phyloP scores from a whole-genome alignment of 53 echinoderm and acorn worm species.

The Mesocentrotus franciscanus region DNA sequence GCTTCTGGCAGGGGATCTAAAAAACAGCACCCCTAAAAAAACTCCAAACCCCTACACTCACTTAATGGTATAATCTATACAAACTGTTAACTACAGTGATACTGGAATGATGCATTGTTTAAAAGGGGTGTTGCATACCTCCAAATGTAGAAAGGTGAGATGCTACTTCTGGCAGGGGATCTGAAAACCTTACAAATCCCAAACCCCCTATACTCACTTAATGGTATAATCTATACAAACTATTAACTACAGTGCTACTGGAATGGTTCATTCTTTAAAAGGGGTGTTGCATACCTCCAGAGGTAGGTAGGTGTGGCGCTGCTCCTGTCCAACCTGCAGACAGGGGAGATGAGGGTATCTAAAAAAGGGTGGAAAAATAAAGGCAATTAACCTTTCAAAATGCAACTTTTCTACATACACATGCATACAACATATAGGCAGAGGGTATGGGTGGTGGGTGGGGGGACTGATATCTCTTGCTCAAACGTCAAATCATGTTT shows the following conservation, averaged over 20 bases:
- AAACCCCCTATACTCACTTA: background rate
- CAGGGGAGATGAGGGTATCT: constrained; percentile 98
- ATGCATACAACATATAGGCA: too few relatives aligned
- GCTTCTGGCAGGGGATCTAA: too few relatives aligned
- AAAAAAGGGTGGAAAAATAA: too few relatives aligned
- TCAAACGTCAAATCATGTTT: too few relatives aligned
- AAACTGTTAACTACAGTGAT: background rate
- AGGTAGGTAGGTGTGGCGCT: constrained; percentile 98
- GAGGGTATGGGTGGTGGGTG: too few relatives aligned
- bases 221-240: background rate
- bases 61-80: background rate
- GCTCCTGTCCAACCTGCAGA: constrained; percentile 99
- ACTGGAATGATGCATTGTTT: background rate
- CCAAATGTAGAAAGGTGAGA: constrained; percentile 93
- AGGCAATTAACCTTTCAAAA: too few relatives aligned
- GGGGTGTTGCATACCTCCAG: constrained; percentile 81
- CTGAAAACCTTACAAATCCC: too few relatives aligned
- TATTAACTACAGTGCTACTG: background rate
- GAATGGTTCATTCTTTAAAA: background rate
- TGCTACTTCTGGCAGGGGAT: constrained; percentile 79
- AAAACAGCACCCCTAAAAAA: background rate
- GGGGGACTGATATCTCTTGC: too few relatives aligned
- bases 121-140: constrained; percentile 70
- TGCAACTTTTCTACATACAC: too few relatives aligned
- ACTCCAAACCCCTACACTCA: background rate